Evolutionary conservation across 2,797 vertebrate species (phyloP).

Genomic region (Chelonia mydas): DNA sequence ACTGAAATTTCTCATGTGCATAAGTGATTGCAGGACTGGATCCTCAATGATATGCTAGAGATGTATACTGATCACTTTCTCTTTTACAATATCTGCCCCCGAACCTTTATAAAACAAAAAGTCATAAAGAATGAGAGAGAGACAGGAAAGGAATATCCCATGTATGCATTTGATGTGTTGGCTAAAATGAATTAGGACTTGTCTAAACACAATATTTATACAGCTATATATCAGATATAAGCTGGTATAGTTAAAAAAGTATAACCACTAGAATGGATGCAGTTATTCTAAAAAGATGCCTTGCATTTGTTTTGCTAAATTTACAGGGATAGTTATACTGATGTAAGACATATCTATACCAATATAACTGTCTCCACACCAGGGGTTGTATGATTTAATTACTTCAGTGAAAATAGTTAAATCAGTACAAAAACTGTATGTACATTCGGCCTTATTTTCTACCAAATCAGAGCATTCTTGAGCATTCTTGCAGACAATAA

Average conservation of each 20-base stretch:
- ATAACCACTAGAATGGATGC: neutral
- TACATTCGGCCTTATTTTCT: neutral
- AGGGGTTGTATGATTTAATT: neutral
- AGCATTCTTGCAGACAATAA: neutral
- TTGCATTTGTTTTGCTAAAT: too few species aligned
- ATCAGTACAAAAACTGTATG: neutral
- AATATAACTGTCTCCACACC: neutral
- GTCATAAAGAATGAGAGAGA: neutral
- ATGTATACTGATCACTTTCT: neutral
- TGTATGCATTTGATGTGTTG: neutral
- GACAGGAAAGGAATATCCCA: neutral
- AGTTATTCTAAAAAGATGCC: neutral
- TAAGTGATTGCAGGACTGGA: neutral
- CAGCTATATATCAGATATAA: neutral
- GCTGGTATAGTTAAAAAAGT: neutral
- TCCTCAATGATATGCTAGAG: neutral
- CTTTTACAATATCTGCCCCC: neutral
- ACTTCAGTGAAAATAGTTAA: neutral
- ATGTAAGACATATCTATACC: neutral
- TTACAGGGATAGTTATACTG: neutral
- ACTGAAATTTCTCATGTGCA: neutral
- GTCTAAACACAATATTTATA: neutral
- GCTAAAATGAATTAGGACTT: neutral
- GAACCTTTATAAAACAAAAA: neutral
- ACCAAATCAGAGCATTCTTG: neutral